phyloP scores from a whole-genome alignment of 2,113 vertebrate species.

The Thunnus thynnus region DNA sequence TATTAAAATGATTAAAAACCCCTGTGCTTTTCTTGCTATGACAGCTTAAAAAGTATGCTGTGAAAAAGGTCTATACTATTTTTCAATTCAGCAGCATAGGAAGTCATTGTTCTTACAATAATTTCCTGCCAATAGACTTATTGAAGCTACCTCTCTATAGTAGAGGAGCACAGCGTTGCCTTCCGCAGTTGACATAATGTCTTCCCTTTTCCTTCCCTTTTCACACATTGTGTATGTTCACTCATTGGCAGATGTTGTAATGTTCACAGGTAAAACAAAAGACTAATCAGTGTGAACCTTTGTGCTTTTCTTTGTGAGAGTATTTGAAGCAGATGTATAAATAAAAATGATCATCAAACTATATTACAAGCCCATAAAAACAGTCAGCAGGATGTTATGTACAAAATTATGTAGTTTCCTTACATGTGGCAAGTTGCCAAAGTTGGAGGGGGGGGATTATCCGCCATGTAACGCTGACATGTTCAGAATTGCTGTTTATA shows the following conservation, averaged over 20 bases:
- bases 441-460: neutral
- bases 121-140: too few species aligned
- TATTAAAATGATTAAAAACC: too few species aligned
- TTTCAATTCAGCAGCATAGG: too few species aligned
- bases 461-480: slow-evolving; percentile 50
- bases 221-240: neutral
- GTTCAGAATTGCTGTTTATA: slow-evolving; percentile 55
- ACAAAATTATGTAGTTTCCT: slow-evolving; percentile 28
- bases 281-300: neutral
- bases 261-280: neutral
- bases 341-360: slow-evolving; percentile 39
- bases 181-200: too few species aligned
- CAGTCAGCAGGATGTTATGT: slow-evolving; percentile 19
- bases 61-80: too few species aligned
- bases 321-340: slow-evolving; percentile 39
- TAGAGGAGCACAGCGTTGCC: neutral
- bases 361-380: slow-evolving; percentile 33
- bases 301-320: neutral
- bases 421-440: slow-evolving; percentile 33
- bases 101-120: too few species aligned
- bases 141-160: too few species aligned
- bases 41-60: too few species aligned
- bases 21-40: too few species aligned
- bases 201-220: neutral
- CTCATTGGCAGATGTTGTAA: neutral